Base-by-base conservation (phyloP, 2,113 vertebrate species). In the Notarius quadriscutis region DNA sequence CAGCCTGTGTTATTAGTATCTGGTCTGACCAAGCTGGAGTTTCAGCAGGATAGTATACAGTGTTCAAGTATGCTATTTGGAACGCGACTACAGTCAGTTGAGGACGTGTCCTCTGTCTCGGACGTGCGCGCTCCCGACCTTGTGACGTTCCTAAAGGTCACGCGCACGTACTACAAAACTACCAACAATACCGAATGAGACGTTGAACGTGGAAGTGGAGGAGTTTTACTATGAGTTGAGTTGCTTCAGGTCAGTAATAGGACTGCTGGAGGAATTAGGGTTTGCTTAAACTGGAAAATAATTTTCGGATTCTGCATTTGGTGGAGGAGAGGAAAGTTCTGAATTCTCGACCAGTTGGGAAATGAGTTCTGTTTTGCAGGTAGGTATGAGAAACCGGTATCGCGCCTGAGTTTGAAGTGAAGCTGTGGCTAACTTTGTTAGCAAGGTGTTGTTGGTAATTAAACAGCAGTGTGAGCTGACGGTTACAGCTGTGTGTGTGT, bases 91-190 rank as follows among this genome's bases (percentile, higher is more conserved):
- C 11, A 25, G 22, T 7, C 57, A 63, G 20, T 48, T 51, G 63
- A 12, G 1, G 34, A 51, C 62, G 5, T 34, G 14, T 14, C 41
- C n/a, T 65, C 1, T 2, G 17, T 15, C 25, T 51, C 18, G 11
- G 20, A 58, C 90, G 89, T 89, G 91, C 89, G 84, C 84, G 88
- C 71, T 84, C 72, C 53, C 82, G 63, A 41, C 1, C 50, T 65
- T 18, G 55, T 85, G 8, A 72, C 77, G 48, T 69, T 57, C 60
- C 18, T 17, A 77, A 60, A 30, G n/a, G 69, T n/a, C 51, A 50
- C 72, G 86, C 58, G 85, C 82, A 84, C 87, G 89, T 62, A 87
- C 15, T 62, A 25, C 41, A 5, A 74, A n/a, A 27, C n/a, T 20
- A 53, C n/a, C 67, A 58, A 60, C 63, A 30, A 10, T 12, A 7